Evolutionary conservation across 23 tunicate species (phyloP).

Genomic region (Ascidia mentula): DNA sequence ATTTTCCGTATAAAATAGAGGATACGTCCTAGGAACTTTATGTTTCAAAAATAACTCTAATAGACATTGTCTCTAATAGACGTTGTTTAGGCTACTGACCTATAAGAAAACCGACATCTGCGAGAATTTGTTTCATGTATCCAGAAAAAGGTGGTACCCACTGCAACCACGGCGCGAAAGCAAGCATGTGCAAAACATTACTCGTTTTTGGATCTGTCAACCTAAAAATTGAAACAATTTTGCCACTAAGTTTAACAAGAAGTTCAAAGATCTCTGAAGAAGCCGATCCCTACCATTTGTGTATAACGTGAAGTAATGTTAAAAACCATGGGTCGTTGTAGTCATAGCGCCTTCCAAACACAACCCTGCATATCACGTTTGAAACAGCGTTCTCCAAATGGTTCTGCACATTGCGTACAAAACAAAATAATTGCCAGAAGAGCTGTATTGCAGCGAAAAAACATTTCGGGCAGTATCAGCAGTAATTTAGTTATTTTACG

Average conservation of each 20-base stretch:
- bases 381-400: constrained; percentile 8
- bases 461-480: too few species aligned
- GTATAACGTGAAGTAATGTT: constrained; percentile 11
- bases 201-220: constrained; percentile 34
- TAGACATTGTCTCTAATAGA: too few species aligned
- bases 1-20: too few species aligned
- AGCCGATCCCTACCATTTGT: not conserved
- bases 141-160: constrained; percentile 28
- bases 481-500: too few species aligned
- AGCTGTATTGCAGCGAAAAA: too few species aligned
- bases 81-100: too few species aligned
- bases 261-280: too few species aligned
- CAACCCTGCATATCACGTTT: constrained; percentile 18
- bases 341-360: constrained; percentile 18
- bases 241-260: too few species aligned
- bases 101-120: not conserved
- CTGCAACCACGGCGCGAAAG: constrained; percentile 29
- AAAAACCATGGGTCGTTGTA: constrained; percentile 21
- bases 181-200: constrained; percentile 5
- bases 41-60: too few species aligned
- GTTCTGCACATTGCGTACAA: not conserved
- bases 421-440: not conserved
- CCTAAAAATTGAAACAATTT: too few species aligned
- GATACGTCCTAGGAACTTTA: too few species aligned
- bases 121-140: not conserved